Evolutionary conservation across 1,140 invertebrate species (phyloP).

Genomic region (Drosophila lini): DNA sequence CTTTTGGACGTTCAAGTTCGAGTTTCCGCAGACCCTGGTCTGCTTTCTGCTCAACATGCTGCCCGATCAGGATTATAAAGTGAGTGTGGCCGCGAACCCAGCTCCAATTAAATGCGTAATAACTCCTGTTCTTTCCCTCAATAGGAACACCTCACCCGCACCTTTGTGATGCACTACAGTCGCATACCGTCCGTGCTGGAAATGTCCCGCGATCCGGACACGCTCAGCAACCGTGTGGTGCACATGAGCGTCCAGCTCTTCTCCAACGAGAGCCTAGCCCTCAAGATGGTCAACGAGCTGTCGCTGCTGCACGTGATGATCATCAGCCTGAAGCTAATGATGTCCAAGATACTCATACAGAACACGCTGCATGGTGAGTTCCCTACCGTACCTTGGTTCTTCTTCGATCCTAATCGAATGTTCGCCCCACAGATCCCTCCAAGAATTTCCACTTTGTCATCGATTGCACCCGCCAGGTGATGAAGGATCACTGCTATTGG

Average conservation of each 20-base stretch:
- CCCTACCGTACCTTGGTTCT: background rate
- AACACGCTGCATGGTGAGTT: slow-evolving; percentile 92
- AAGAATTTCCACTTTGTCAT: slow-evolving; percentile 96
- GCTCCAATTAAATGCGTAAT: background rate
- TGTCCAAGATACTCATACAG: slow-evolving; percentile 94
- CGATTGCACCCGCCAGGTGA: slow-evolving; percentile 94
- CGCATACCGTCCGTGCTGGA: slow-evolving; percentile 96
- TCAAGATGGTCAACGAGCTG: slow-evolving; percentile 95
- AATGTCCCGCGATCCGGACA: slow-evolving; percentile 93
- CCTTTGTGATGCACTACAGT: slow-evolving; percentile 98
- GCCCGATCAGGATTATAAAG: slow-evolving; percentile 97
- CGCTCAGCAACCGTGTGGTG: slow-evolving; percentile 96
- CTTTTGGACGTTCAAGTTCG: slow-evolving; percentile 98
- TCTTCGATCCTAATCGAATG: fast-evolving
- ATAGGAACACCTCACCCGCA: slow-evolving; percentile 94
- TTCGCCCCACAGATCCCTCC: slow-evolving; percentile 87
- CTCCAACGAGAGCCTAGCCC: slow-evolving; percentile 95
- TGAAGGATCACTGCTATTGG: slow-evolving; percentile 99
- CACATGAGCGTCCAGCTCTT: slow-evolving; percentile 98
- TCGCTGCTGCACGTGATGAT: slow-evolving; percentile 97
- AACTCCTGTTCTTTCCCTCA: slow-evolving; percentile 39
- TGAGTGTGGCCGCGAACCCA: slow-evolving; percentile 63
- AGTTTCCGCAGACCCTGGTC: slow-evolving; percentile 98
- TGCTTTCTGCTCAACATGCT: slow-evolving; percentile 98
- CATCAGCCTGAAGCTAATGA: slow-evolving; percentile 96